Percentiles rank a stretch among this genome's conserved stretches.
Conservation (phyloP, 1,140 invertebrate genomes). For the Trachymyrmex septentrionalis region DNA sequence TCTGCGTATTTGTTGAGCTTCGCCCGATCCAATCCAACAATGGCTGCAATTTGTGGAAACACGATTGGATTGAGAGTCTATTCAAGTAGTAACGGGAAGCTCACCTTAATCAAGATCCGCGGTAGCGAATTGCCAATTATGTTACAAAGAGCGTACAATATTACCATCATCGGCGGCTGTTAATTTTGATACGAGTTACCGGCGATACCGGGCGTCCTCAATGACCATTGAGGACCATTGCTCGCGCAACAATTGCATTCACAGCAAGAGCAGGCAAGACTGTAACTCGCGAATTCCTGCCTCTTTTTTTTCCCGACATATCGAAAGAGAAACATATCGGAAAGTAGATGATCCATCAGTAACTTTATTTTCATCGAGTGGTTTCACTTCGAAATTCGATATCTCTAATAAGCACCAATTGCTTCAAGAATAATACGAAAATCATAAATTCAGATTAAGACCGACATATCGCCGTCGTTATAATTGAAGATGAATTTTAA, state of each 20-base stretch:
- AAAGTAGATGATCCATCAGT: background rate
- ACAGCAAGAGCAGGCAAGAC: background rate
- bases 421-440: background rate
- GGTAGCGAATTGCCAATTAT: slow-evolving; percentile 70
- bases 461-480: background rate
- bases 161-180: slow-evolving; percentile 68
- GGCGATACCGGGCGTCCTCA: slow-evolving; percentile 1
- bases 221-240: too few relatives aligned
- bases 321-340: background rate
- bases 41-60: slow-evolving; percentile 63
- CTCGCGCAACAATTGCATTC: background rate
- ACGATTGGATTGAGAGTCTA: slow-evolving; percentile 34
- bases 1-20: slow-evolving; percentile 46
- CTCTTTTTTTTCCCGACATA: background rate
- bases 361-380: background rate
- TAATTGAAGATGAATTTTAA: background rate
- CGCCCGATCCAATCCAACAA: slow-evolving; percentile 55
- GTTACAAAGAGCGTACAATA: slow-evolving; percentile 69
- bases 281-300: background rate
- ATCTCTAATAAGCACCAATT: background rate
- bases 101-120: slow-evolving; percentile 70
- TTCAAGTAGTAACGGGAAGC: slow-evolving; percentile 63
- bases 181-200: slow-evolving; percentile 64
- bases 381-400: background rate
- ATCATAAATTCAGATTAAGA: background rate